Evolutionary conservation across 2,888 invertebrate genomes (phyloP).

Genomic region (Eulithis testata): DNA sequence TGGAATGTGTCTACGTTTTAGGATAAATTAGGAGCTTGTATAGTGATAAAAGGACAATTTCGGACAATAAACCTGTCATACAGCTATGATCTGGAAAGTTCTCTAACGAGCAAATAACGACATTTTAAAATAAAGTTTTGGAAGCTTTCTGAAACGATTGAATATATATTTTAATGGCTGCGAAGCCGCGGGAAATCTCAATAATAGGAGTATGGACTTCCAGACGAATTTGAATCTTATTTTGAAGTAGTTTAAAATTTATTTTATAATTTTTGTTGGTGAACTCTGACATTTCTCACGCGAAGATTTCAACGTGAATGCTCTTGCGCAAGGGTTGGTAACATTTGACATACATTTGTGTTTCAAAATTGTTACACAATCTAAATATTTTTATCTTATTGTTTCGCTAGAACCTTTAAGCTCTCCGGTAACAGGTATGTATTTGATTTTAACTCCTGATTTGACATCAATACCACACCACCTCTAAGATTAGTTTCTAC

Average conservation of each 20-base stretch:
- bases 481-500: too few relatives aligned
- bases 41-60: neutral
- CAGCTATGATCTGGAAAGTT: conserved; percentile 25
- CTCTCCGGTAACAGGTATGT: neutral
- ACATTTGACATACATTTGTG: conserved; percentile 28
- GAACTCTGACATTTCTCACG: conserved; percentile 31
- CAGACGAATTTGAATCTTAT: conserved; percentile 14
- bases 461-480: too few relatives aligned
- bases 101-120: conserved; percentile 41
- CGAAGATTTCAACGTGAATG: conserved; percentile 15
- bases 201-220: conserved; percentile 3
- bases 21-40: too few relatives aligned
- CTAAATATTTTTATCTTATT: conserved; percentile 2
- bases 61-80: neutral
- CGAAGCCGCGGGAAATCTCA: conserved; percentile 32
- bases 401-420: neutral
- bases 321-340: conserved; percentile 22
- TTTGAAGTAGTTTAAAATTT: neutral
- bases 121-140: conserved; percentile 40
- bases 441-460: neutral
- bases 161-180: conserved; percentile 36
- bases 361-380: conserved; percentile 25
- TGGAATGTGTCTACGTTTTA: too few relatives aligned
- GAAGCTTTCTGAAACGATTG: conserved; percentile 36
- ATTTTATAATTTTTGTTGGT: neutral